Conservation (phyloP, 2,888 invertebrate genomes). For the Copidosoma aretas region DNA sequence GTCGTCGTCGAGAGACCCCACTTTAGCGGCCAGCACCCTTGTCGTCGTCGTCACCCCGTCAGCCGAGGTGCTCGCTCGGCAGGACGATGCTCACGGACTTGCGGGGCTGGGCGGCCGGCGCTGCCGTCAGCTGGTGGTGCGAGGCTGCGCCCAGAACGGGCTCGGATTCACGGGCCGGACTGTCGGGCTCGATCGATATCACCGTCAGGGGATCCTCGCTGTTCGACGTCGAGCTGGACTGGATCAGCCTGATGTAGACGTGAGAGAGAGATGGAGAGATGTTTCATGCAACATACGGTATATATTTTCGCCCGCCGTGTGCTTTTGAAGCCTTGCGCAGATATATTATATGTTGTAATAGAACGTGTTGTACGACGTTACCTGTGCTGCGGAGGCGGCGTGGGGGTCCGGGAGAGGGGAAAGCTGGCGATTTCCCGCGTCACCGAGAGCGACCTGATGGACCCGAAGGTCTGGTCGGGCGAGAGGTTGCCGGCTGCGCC, state of each 20-base stretch:
- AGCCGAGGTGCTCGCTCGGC: conserved; percentile 56
- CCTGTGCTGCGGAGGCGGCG: conserved; percentile 70
- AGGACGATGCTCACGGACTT: conserved; percentile 60
- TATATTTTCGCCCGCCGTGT: too few relatives aligned
- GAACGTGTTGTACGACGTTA: conserved; percentile 34
- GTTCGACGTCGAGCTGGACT: neutral
- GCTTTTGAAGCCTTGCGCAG: too few relatives aligned
- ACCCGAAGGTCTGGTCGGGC: conserved; percentile 78
- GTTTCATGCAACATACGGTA: too few relatives aligned
- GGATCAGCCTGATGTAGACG: too few relatives aligned
- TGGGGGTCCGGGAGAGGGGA: conserved; percentile 76
- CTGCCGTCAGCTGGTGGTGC: conserved; percentile 32
- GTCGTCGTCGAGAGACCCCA: too few relatives aligned
- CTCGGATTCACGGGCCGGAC: neutral
- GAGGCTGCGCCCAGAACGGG: neutral
- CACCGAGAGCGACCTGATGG: conserved; percentile 75
- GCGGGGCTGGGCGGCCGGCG: conserved; percentile 40
- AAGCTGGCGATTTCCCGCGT: conserved; percentile 79
- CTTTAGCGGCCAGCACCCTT: too few relatives aligned
- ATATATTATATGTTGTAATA: too few relatives aligned
- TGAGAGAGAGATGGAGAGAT: too few relatives aligned
- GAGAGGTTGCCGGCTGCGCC: conserved; percentile 72
- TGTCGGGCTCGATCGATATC: neutral
- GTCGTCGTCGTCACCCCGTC: conserved; percentile 43
- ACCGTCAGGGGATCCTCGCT: conserved; percentile 11